These are phyloP conservation scores for Dorcus hopei DNA, from an alignment of 2,888 invertebrate species.

Conservation along the genomic window DNA sequence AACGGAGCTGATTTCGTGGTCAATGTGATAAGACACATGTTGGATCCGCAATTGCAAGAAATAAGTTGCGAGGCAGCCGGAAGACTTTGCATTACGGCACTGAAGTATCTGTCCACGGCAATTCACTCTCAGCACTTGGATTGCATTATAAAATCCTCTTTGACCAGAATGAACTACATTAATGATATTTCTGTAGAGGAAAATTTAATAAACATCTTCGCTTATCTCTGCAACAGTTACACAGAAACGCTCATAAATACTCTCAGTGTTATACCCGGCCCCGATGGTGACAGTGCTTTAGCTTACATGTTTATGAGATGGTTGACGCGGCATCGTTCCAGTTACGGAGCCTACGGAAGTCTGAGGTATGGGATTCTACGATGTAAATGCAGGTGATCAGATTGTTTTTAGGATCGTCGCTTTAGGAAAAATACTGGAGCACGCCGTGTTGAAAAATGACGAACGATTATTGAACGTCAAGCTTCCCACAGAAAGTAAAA, in stretches of 20 bases:
- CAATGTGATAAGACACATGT: constrained; percentile 20
- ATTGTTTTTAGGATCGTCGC: constrained; percentile 20
- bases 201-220: constrained; percentile 22
- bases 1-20: constrained; percentile 23
- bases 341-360: constrained; percentile 17
- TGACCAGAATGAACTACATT: constrained; percentile 24
- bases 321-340: constrained; percentile 15
- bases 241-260: constrained; percentile 18
- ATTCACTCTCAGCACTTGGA: constrained; percentile 19
- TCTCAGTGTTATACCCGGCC: constrained; percentile 25
- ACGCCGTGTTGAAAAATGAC: constrained; percentile 20
- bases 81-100: constrained; percentile 22
- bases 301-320: constrained; percentile 22
- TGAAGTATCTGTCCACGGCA: constrained; percentile 19
- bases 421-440: constrained; percentile 19
- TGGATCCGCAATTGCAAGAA: constrained; percentile 22
- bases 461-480: constrained; percentile 13
- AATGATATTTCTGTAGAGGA: constrained; percentile 15
- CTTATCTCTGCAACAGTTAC: constrained; percentile 22
- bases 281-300: constrained; percentile 25
- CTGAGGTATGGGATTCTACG: constrained; percentile 13
- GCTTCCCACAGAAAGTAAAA: not conserved
- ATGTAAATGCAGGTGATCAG: not conserved
- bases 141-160: constrained; percentile 18
- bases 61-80: constrained; percentile 20